phyloP scores from a whole-genome alignment of 1,140 invertebrate genomes.

The Panulirus ornatus region DNA sequence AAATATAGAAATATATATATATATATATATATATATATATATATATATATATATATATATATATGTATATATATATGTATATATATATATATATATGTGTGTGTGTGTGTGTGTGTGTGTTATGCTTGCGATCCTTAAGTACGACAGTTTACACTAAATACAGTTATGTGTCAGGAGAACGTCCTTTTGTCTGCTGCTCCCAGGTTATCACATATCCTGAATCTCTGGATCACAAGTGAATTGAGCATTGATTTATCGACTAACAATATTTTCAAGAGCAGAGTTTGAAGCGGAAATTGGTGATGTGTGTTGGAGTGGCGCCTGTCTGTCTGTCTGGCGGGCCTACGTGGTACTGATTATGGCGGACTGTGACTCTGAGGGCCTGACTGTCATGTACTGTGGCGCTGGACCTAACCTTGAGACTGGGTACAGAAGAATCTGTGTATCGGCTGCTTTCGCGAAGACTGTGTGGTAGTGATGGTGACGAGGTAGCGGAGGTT shows the following conservation, averaged over 20 bases:
- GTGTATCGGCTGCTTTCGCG: no score
- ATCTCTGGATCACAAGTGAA: background rate
- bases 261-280: conserved; percentile 2
- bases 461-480: background rate
- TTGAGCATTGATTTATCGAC: conserved; percentile 13
- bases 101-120: conserved; percentile 31
- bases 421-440: no score
- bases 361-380: no score
- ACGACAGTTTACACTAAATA: no score
- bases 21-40: conserved; percentile 52
- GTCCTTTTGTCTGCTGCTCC: no score
- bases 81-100: conserved; percentile 51
- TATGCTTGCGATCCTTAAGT: background rate
- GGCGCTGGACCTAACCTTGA: no score
- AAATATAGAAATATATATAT: background rate
- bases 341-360: no score
- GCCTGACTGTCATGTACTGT: no score
- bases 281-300: conserved; percentile 15
- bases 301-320: background rate
- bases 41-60: conserved; percentile 42
- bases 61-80: conserved; percentile 37
- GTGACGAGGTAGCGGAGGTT: background rate
- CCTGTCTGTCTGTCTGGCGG: no score
- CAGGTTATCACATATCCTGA: no score
- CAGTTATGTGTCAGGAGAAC: no score